Conservation (phyloP, 2,888 invertebrate species). For the Cryptosula pallasiana region DNA sequence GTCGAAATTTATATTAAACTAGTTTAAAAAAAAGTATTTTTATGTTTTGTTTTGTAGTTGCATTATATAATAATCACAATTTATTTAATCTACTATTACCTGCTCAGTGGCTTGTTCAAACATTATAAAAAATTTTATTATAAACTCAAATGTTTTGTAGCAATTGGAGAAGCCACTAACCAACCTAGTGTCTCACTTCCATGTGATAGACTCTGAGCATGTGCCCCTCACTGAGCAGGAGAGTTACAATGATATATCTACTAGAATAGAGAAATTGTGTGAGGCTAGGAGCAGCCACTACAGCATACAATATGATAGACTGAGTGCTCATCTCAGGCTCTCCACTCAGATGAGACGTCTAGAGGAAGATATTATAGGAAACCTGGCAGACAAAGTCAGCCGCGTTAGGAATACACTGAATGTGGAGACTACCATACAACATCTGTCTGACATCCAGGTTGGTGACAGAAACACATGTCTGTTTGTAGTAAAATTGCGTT, state of each 20-base stretch:
- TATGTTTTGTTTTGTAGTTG: too few relatives aligned
- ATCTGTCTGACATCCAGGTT: neutral
- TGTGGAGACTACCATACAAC: conserved; percentile 2
- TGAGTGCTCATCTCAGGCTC: neutral
- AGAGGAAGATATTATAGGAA: conserved; percentile 1
- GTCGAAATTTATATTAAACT: too few relatives aligned
- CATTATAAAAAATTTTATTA: too few relatives aligned
- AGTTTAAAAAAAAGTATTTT: too few relatives aligned
- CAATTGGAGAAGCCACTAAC: conserved; percentile 17
- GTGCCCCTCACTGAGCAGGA: conserved; percentile 1
- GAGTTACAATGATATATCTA: neutral
- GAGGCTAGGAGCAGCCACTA: neutral
- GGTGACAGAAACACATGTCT: too few relatives aligned
- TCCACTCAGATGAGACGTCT: conserved; percentile 22
- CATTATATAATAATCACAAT: too few relatives aligned
- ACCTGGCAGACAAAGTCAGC: neutral
- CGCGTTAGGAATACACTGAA: neutral
- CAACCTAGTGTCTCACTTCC: conserved; percentile 20
- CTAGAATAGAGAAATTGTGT: conserved; percentile 10
- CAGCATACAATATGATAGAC: neutral
- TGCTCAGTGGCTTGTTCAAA: too few relatives aligned
- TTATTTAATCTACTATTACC: too few relatives aligned
- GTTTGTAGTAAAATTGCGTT: too few relatives aligned
- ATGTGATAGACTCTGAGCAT: conserved; percentile 22
- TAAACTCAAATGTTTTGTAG: too few relatives aligned